Percentiles rank a stretch among this genome's conserved stretches.
Conservation (phyloP, 2,888 invertebrate species). For the Acrocyrtus sp. region DNA sequence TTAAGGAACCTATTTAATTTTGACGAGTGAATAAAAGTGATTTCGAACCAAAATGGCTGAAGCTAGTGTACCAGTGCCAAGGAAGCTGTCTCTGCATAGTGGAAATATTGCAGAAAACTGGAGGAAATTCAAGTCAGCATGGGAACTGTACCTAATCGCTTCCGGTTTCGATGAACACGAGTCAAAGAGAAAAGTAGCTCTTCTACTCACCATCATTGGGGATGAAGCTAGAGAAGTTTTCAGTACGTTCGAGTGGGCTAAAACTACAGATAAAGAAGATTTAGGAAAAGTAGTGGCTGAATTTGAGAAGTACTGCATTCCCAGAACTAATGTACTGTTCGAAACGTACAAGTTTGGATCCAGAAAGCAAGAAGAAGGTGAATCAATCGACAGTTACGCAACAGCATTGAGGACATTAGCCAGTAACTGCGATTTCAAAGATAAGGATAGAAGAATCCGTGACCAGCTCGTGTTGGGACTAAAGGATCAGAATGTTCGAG, state of each 20-base stretch:
- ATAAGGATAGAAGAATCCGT: slow-evolving; percentile 16
- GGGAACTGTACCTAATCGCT: slow-evolving; percentile 15
- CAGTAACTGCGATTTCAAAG: slow-evolving; percentile 14
- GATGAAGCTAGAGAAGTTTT: slow-evolving; percentile 15
- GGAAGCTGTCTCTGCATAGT: not conserved
- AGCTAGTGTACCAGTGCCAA: slow-evolving; percentile 16
- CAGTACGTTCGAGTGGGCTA: slow-evolving; percentile 15
- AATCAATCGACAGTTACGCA: slow-evolving; percentile 24
- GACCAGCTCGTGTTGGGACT: slow-evolving; percentile 32
- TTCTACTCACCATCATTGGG: slow-evolving; percentile 19
- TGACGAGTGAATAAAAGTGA: too few relatives aligned
- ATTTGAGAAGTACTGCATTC: slow-evolving; percentile 17
- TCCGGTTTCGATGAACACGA: not conserved
- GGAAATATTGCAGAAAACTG: slow-evolving; percentile 38
- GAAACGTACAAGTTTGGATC: slow-evolving; percentile 22
- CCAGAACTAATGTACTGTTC: slow-evolving; percentile 12
- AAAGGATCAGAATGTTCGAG: slow-evolving; percentile 5
- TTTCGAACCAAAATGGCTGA: too few relatives aligned
- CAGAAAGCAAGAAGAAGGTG: slow-evolving; percentile 12
- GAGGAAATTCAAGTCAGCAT: slow-evolving; percentile 18
- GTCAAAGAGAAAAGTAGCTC: slow-evolving; percentile 7
- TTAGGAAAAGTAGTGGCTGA: not conserved
- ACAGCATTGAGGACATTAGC: slow-evolving; percentile 19
- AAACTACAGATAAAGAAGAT: not conserved
- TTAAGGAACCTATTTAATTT: too few relatives aligned